Conservation (phyloP, 1,140 invertebrate genomes). For the Oedothorax gibbosus region DNA sequence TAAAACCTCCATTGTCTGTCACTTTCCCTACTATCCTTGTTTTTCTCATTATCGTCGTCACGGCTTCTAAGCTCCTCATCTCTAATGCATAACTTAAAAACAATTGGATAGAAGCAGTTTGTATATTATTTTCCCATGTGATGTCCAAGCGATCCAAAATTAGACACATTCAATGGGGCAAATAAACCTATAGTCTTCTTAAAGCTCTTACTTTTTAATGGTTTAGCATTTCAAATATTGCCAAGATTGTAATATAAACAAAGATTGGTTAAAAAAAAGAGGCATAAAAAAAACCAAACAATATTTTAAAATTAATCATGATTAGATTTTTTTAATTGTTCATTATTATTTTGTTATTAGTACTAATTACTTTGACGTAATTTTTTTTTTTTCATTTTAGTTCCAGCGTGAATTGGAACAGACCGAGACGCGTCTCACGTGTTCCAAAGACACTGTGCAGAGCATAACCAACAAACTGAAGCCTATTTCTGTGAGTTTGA, state of each 20-base stretch:
- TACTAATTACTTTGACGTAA: neutral
- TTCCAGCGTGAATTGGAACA: slow-evolving; percentile 72
- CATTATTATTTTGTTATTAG: neutral
- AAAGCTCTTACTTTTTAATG: neutral
- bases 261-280: neutral
- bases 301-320: neutral
- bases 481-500: slow-evolving; percentile 67
- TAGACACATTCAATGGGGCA: too few relatives aligned
- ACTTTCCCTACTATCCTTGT: too few relatives aligned
- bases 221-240: neutral
- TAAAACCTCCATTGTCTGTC: too few relatives aligned
- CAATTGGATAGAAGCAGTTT: too few relatives aligned
- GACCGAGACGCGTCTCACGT: slow-evolving; percentile 73
- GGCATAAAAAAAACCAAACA: neutral
- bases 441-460: slow-evolving; percentile 74
- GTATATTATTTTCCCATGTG: too few relatives aligned
- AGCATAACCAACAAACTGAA: slow-evolving; percentile 72
- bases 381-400: slow-evolving; percentile 49
- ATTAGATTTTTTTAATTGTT: neutral
- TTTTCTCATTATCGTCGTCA: too few relatives aligned
- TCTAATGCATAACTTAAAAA: too few relatives aligned
- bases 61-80: too few relatives aligned
- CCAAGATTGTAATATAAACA: neutral
- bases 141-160: too few relatives aligned
- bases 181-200: neutral